Conservation (phyloP, 2,888 invertebrate species). For the Trichogramma dendrolimi region DNA sequence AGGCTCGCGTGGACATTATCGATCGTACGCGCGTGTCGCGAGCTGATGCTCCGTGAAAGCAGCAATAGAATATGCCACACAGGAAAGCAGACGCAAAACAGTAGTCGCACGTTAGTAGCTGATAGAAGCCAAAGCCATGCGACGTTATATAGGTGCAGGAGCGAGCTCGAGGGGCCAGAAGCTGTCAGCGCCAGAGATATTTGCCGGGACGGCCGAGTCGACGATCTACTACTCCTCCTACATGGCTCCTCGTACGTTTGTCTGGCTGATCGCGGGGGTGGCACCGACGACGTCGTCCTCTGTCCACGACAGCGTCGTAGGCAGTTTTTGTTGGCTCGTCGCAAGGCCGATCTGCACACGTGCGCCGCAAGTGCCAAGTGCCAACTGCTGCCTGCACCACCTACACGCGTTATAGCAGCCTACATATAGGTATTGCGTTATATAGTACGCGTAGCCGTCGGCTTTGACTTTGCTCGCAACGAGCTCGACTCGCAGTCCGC, state of each 20-base stretch:
- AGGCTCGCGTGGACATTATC: no score
- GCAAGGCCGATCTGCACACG: background rate
- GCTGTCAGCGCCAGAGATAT: constrained; percentile 51
- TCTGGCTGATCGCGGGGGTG: constrained; percentile 52
- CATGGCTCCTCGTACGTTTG: constrained; percentile 27
- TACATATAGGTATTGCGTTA: constrained; percentile 3
- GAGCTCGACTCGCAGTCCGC: background rate
- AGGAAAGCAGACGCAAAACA: no score
- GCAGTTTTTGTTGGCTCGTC: constrained; percentile 20
- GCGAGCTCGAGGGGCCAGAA: constrained; percentile 38
- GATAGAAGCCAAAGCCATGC: background rate
- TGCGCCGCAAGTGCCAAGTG: constrained; percentile 10
- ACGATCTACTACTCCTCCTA: constrained; percentile 43
- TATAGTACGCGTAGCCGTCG: constrained; percentile 12
- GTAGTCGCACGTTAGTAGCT: background rate
- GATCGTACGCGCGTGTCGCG: no score
- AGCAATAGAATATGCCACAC: no score
- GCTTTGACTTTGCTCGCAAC: constrained; percentile 13
- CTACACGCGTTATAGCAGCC: constrained; percentile 9
- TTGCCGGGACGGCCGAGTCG: constrained; percentile 43
- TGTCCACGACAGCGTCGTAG: constrained; percentile 51
- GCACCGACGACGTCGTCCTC: constrained; percentile 40
- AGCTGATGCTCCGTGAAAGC: no score
- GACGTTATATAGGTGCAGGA: constrained; percentile 15
- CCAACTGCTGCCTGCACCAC: background rate